These are phyloP conservation scores for Hippasteria phrygiana DNA, from an alignment of 53 echinoderm and acorn worm genomes.

Conservation along the genomic window DNA sequence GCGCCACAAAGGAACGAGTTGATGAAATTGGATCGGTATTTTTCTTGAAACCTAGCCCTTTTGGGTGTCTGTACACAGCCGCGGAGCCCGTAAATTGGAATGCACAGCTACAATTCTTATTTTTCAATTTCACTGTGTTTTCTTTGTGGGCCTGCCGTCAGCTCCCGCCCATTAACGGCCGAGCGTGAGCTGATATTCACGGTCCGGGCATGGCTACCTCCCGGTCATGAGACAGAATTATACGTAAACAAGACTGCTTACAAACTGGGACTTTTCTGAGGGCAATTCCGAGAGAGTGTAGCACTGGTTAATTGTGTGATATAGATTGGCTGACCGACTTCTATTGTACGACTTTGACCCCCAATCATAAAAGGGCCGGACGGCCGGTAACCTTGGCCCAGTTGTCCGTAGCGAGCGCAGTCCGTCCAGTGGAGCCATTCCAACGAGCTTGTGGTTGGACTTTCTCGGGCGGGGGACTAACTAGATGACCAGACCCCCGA, in stretches of 20 bases:
- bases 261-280: not conserved
- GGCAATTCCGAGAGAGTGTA: not conserved
- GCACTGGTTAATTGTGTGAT: not conserved
- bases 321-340: slow-evolving; percentile 30
- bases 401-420: slow-evolving; percentile 1
- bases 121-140: not conserved
- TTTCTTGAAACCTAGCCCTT: slow-evolving; percentile 11
- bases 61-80: not conserved
- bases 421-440: not conserved
- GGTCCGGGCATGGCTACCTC: not conserved
- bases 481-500: not conserved
- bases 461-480: not conserved
- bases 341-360: slow-evolving; percentile 9
- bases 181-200: not conserved
- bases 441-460: not conserved
- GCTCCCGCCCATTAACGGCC: not conserved
- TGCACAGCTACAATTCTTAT: not conserved
- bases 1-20: slow-evolving; percentile 16
- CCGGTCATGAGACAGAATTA: not conserved
- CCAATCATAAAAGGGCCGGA: not conserved
- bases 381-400: slow-evolving; percentile 12
- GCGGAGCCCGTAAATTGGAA: not conserved
- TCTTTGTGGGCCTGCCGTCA: not conserved
- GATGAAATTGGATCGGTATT: slow-evolving; percentile 51
- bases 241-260: not conserved